Evolutionary conservation across 2,888 invertebrate species (phyloP).

Genomic region (Eulithis prunata): DNA sequence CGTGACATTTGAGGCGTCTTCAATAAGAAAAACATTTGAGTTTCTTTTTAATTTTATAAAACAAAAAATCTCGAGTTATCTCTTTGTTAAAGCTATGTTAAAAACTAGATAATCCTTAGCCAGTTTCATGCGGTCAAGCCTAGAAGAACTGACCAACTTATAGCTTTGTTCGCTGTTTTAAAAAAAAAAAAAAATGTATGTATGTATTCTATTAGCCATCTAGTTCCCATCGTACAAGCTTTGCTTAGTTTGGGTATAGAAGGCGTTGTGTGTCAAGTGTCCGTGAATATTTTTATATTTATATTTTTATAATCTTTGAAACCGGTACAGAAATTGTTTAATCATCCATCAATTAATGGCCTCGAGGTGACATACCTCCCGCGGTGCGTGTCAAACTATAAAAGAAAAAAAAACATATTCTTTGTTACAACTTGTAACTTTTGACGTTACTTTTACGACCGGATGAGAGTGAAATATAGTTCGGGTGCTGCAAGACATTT

Average conservation of each 20-base stretch:
- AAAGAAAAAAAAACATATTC: conserved; percentile 24
- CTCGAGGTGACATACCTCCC: conserved; percentile 35
- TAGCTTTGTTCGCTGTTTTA: neutral
- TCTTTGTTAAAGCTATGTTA: too few species aligned
- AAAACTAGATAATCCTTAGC: too few species aligned
- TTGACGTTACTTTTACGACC: conserved; percentile 42
- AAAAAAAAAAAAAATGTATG: too few species aligned
- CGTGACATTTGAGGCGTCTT: too few species aligned
- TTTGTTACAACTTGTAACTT: conserved; percentile 36
- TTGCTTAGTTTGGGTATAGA: too few species aligned
- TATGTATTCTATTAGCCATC: too few species aligned
- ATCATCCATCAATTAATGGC: conserved; percentile 7
- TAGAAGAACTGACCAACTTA: neutral
- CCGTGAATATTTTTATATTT: too few species aligned
- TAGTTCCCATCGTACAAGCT: too few species aligned
- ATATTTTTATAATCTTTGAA: neutral
- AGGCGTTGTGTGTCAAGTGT: too few species aligned
- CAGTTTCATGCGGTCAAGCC: neutral
- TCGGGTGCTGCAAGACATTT: conserved; percentile 31
- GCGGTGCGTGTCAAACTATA: conserved; percentile 31
- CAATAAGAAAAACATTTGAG: too few species aligned
- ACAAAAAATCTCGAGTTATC: too few species aligned
- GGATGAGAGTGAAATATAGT: conserved; percentile 39
- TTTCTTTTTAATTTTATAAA: too few species aligned
- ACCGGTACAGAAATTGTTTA: conserved; percentile 1